These are phyloP conservation scores for Mycteria americana DNA, from an alignment of 2,797 vertebrate species.

Conservation along the genomic window DNA sequence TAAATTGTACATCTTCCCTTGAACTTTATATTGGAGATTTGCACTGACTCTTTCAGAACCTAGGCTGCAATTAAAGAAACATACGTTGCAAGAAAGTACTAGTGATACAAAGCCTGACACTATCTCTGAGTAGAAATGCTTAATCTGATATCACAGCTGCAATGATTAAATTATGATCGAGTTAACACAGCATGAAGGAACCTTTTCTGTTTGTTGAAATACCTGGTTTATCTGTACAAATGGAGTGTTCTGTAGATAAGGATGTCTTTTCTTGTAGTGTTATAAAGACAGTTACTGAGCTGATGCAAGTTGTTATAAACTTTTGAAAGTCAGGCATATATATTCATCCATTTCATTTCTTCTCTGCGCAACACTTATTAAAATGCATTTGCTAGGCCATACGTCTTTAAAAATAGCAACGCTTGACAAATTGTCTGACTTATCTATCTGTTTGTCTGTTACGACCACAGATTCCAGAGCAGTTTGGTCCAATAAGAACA, in stretches of 20 bases:
- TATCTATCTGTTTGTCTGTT: background rate
- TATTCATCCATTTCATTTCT: background rate
- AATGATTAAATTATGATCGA: background rate
- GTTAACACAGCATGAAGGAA: background rate
- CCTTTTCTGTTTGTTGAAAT: background rate
- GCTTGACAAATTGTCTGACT: background rate
- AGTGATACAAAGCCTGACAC: background rate
- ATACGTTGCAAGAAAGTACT: background rate
- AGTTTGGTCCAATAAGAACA: slow-evolving; percentile 93
- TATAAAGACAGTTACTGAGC: background rate
- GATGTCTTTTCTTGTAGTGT: background rate
- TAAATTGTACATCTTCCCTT: background rate
- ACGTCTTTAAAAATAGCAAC: background rate
- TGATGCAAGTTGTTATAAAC: background rate
- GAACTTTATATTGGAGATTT: background rate
- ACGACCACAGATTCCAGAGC: slow-evolving; percentile 86
- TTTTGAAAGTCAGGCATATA: background rate
- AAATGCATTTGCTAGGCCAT: background rate
- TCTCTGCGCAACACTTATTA: background rate
- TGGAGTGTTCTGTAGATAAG: background rate
- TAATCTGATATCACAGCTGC: background rate
- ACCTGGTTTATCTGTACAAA: background rate
- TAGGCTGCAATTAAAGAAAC: background rate
- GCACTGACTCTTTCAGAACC: background rate
- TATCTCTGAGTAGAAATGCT: background rate